phyloP scores from a whole-genome alignment of 2,888 invertebrate genomes.

The Poecilobothrus nobilitatus region DNA sequence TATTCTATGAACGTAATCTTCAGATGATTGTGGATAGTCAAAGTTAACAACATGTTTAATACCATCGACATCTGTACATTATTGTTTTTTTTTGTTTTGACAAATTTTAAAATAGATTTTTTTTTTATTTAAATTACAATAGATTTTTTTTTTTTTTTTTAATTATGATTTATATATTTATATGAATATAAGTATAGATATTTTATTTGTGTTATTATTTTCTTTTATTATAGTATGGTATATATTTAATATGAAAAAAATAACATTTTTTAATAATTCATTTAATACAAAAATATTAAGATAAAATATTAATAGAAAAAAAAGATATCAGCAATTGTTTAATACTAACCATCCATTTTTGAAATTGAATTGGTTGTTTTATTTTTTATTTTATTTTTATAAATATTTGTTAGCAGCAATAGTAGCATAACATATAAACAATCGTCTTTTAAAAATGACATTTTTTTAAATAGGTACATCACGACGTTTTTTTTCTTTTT shows the following conservation, averaged over 20 bases:
- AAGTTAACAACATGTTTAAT: slow-evolving; percentile 94
- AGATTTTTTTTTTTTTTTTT: neutral
- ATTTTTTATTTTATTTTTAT: neutral
- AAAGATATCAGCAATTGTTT: neutral
- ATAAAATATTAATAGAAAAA: neutral
- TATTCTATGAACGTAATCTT: slow-evolving; percentile 93
- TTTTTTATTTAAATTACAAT: neutral
- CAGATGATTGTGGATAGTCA: slow-evolving; percentile 91
- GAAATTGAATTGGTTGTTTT: neutral
- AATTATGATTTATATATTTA: neutral
- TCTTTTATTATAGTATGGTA: too few relatives aligned
- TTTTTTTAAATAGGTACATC: neutral
- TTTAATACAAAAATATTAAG: neutral
- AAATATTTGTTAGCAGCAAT: slow-evolving; percentile 5
- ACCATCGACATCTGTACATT: slow-evolving; percentile 78
- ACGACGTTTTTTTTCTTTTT: neutral
- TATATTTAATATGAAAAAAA: neutral
- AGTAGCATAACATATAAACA: slow-evolving; percentile 10
- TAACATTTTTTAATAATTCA: neutral
- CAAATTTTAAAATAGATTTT: neutral
- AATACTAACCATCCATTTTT: slow-evolving; percentile 5
- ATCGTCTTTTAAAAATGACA: slow-evolving; percentile 1
- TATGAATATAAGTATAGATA: too few relatives aligned
- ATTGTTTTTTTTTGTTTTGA: slow-evolving; percentile 9
- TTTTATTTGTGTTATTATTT: too few relatives aligned